Evolutionary conservation across 2,797 vertebrate species (phyloP).

Genomic region (Amblyopsis hoosieri): DNA sequence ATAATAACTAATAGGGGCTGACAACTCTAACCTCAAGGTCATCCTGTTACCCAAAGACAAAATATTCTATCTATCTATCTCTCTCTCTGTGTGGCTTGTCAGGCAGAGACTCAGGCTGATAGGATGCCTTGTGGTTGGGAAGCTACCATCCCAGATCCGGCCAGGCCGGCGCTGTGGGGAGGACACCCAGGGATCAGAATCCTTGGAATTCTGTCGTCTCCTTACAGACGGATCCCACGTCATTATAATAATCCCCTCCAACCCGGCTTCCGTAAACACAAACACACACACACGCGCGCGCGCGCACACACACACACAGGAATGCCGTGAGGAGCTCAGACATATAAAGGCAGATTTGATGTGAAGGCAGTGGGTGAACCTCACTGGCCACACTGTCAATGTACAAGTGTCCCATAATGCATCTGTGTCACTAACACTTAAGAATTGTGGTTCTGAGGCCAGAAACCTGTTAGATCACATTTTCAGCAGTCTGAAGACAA

Average conservation of each 20-base stretch:
- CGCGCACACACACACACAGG: slow-evolving; percentile 21
- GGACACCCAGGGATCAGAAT: slow-evolving; percentile 40
- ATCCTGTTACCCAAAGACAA: not conserved
- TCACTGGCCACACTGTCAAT: slow-evolving; percentile 52
- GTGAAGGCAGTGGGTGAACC: slow-evolving; percentile 57
- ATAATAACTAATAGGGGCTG: not conserved
- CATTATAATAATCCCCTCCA: slow-evolving; percentile 32
- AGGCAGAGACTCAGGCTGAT: slow-evolving; percentile 44
- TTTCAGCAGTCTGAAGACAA: too few species aligned
- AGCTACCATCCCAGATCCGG: slow-evolving; percentile 50
- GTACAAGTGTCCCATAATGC: slow-evolving; percentile 57
- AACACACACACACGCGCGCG: not conserved
- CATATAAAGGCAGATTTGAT: slow-evolving; percentile 67
- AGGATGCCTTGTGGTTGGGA: slow-evolving; percentile 58
- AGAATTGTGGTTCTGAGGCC: not conserved
- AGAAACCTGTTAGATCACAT: not conserved
- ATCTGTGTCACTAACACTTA: slow-evolving; percentile 21
- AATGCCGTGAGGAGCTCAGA: slow-evolving; percentile 64
- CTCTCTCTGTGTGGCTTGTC: slow-evolving; percentile 13
- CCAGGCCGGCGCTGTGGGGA: slow-evolving; percentile 14
- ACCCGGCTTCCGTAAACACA: slow-evolving; percentile 7
- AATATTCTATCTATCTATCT: slow-evolving; percentile 4
- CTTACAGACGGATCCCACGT: slow-evolving; percentile 40
- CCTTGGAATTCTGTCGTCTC: slow-evolving; percentile 39
- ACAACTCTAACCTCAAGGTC: not conserved